Conservation (phyloP, 2,113 vertebrate species). For the Gobio gobio region DNA sequence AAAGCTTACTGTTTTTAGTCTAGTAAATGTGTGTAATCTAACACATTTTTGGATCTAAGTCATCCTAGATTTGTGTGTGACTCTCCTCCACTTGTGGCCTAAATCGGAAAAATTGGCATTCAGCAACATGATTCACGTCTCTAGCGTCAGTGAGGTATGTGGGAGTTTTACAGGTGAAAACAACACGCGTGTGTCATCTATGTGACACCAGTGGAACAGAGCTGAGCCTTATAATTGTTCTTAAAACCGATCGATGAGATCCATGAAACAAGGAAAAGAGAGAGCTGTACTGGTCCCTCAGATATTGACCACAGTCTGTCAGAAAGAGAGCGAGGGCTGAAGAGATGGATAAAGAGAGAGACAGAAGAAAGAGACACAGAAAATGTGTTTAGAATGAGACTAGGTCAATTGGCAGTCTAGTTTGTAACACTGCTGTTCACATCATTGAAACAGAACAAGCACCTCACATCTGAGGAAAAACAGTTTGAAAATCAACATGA, state of each 20-base stretch:
- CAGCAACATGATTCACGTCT: not conserved
- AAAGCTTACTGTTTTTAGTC: not conserved
- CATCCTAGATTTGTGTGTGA: not conserved
- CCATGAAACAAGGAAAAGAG: constrained; percentile 27
- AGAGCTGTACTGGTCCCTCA: not conserved
- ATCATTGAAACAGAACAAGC: not conserved
- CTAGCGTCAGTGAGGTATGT: not conserved
- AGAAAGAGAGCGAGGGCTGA: not conserved
- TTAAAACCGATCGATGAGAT: constrained; percentile 40
- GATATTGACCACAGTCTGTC: constrained; percentile 45
- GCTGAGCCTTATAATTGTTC: constrained; percentile 45
- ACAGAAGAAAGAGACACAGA: not conserved
- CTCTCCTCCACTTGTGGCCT: not conserved
- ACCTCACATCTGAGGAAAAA: constrained; percentile 3
- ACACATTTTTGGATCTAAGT: not conserved
- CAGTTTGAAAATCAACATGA: not conserved
- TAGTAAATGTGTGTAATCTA: not conserved
- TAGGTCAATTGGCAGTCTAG: not conserved
- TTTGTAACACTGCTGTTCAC: constrained; percentile 29
- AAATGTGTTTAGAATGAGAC: constrained; percentile 16
- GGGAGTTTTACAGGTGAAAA: constrained; percentile 28
- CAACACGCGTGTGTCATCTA: constrained; percentile 10
- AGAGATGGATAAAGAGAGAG: constrained; percentile 8
- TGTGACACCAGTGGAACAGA: constrained; percentile 33
- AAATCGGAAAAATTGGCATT: not conserved